Percentiles rank a stretch among this genome's conserved stretches.
Evolutionary conservation across 2,888 invertebrate genomes (phyloP).

Genomic region (Lypha dubia): DNA sequence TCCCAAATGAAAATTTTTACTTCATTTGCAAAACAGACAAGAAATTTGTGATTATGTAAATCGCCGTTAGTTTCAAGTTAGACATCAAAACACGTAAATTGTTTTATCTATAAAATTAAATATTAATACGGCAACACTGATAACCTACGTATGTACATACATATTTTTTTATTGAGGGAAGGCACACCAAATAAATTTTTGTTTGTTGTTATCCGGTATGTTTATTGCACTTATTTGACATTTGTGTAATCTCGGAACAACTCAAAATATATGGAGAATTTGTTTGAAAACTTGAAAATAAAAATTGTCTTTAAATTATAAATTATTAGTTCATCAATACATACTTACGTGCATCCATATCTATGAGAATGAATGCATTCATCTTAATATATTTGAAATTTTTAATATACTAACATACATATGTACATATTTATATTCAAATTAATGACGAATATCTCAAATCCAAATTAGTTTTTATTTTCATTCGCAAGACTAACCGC

Average conservation of each 20-base stretch:
- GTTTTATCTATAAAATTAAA: too few relatives aligned
- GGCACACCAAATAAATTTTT: conserved; percentile 47
- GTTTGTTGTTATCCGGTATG: too few relatives aligned
- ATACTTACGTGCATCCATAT: background rate
- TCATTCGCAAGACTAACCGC: too few relatives aligned
- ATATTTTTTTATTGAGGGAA: conserved; percentile 60
- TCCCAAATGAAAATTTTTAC: too few relatives aligned
- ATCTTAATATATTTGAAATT: background rate
- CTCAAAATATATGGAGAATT: too few relatives aligned
- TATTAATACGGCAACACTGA: conserved; percentile 4
- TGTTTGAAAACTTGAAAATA: conserved; percentile 59
- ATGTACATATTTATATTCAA: background rate
- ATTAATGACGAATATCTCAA: too few relatives aligned
- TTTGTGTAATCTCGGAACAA: conserved; percentile 35
- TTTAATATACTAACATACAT: background rate
- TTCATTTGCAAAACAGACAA: too few relatives aligned
- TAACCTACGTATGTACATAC: background rate
- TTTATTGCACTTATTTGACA: conserved; percentile 63
- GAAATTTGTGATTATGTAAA: too few relatives aligned
- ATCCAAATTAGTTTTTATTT: too few relatives aligned
- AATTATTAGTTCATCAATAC: too few relatives aligned
- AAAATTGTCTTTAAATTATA: background rate
- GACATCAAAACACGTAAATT: too few relatives aligned
- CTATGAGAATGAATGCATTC: background rate
- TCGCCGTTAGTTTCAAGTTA: too few relatives aligned